Conservation (phyloP, 92 coral and sea anemone species). For the Porites lobata region DNA sequence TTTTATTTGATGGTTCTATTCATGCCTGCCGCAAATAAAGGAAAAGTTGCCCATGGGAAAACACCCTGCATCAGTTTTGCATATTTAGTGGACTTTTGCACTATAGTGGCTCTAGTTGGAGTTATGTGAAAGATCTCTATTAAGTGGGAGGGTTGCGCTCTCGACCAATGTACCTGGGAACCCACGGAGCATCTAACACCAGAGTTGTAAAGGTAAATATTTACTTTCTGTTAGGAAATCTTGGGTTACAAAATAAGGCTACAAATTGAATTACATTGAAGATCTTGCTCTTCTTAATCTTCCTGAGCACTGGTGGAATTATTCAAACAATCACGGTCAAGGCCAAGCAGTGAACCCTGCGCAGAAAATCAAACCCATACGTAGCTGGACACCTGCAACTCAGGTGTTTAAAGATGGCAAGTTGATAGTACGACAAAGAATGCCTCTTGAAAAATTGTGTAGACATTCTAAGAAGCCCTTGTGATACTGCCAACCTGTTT, state of each 20-base stretch:
- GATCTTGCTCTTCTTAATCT: constrained; percentile 58
- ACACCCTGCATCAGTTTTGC: no score
- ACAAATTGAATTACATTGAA: constrained; percentile 49
- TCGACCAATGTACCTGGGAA: no score
- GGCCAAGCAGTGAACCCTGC: constrained; percentile 54
- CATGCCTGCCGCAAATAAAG: no score
- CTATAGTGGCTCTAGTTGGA: no score
- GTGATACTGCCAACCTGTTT: constrained; percentile 9
- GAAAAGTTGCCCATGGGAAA: no score
- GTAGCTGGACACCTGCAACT: constrained; percentile 49
- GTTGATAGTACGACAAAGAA: constrained; percentile 40
- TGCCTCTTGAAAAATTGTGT: constrained; percentile 32
- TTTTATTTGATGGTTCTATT: no score
- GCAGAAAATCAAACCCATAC: constrained; percentile 50
- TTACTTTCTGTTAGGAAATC: no score
- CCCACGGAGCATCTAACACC: no score
- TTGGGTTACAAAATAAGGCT: constrained; percentile 17
- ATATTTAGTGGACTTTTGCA: no score
- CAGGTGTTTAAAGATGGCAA: constrained; percentile 17
- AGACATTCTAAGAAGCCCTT: constrained; percentile 4
- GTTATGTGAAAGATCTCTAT: no score
- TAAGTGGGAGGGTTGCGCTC: no score
- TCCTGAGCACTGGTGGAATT: constrained; percentile 58
- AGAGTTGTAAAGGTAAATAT: no score
- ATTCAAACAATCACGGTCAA: constrained; percentile 51